A percentile compares a stretch with the other conserved stretches of the same genome.
Evolutionary conservation across 2,888 invertebrate species (phyloP).

Genomic region (Argyresthia goedartella): DNA sequence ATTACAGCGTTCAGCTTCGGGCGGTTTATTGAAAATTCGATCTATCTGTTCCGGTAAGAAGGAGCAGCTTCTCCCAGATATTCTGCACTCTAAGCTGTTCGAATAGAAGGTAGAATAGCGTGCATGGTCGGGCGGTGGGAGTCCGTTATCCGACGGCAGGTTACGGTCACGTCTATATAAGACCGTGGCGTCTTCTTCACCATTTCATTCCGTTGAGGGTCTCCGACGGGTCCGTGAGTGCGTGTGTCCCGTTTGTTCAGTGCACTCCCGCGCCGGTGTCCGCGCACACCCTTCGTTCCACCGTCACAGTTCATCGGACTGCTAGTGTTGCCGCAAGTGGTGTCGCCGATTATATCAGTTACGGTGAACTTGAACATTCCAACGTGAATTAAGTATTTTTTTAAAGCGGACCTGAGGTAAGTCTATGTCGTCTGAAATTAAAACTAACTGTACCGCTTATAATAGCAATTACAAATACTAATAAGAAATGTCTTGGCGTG

Average conservation of each 20-base stretch:
- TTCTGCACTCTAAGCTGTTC: conserved; percentile 32
- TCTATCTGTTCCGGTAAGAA: conserved; percentile 55
- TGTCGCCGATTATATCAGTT: conserved; percentile 3
- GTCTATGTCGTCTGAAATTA: conserved; percentile 3
- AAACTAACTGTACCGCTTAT: conserved; percentile 2
- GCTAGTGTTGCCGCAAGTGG: neutral
- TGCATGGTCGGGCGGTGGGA: conserved; percentile 32
- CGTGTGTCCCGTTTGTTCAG: conserved; percentile 21
- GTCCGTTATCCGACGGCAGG: conserved; percentile 70
- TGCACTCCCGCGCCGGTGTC: conserved; percentile 29
- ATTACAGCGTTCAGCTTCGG: conserved; percentile 59
- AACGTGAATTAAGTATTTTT: conserved; percentile 25
- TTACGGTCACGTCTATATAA: conserved; percentile 70
- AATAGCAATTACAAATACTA: conserved; percentile 7
- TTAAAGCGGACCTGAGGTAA: neutral
- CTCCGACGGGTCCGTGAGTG: conserved; percentile 30
- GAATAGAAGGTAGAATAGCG: conserved; percentile 34
- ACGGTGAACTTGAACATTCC: conserved; percentile 33
- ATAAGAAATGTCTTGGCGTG: neutral
- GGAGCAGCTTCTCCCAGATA: conserved; percentile 19
- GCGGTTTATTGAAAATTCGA: conserved; percentile 66
- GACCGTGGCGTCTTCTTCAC: conserved; percentile 66
- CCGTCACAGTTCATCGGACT: conserved; percentile 5
- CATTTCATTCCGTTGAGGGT: conserved; percentile 67
- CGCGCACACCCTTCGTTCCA: conserved; percentile 22